Evolutionary conservation across 1,140 invertebrate species (phyloP).

Genomic region (Drosophila obscura): DNA sequence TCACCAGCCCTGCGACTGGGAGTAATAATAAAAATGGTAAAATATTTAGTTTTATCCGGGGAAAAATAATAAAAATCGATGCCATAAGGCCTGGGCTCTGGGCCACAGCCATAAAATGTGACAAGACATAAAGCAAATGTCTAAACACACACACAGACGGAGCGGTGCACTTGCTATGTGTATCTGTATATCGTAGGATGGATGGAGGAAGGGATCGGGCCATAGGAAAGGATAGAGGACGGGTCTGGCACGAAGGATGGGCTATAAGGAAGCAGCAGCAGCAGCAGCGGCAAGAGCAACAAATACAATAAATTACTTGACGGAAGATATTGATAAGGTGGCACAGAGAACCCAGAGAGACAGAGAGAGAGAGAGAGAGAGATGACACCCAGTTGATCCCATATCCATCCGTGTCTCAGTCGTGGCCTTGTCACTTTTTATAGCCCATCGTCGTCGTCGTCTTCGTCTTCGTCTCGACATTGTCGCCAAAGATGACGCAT

Average conservation of each 20-base stretch:
- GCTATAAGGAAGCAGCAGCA: slow-evolving; percentile 53
- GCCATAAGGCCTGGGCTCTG: slow-evolving; percentile 56
- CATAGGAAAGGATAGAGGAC: slow-evolving; percentile 17
- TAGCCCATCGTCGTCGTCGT: slow-evolving; percentile 44
- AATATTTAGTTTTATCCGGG: slow-evolving; percentile 74
- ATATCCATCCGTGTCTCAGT: slow-evolving; percentile 23
- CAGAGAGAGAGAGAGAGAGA: slow-evolving; percentile 4
- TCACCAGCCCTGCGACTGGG: neutral
- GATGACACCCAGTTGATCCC: slow-evolving; percentile 62
- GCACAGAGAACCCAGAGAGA: slow-evolving; percentile 40
- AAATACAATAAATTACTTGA: slow-evolving; percentile 82
- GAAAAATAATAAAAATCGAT: slow-evolving; percentile 78
- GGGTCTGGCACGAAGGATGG: slow-evolving; percentile 33
- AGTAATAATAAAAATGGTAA: slow-evolving; percentile 71
- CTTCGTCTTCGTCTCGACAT: slow-evolving; percentile 39
- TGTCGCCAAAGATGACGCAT: slow-evolving; percentile 79
- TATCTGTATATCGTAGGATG: no score
- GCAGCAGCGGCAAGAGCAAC: slow-evolving; percentile 3
- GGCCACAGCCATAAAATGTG: slow-evolving; percentile 69
- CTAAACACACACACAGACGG: slow-evolving; percentile 36
- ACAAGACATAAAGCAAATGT: slow-evolving; percentile 73
- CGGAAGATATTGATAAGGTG: slow-evolving; percentile 83
- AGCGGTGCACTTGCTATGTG: slow-evolving; percentile 50
- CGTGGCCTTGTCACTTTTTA: slow-evolving; percentile 60
- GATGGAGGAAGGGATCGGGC: no score